A percentile compares a stretch with the other conserved stretches of the same genome.
Conservation (phyloP, 2,797 vertebrate genomes). For the Nasua narica region DNA sequence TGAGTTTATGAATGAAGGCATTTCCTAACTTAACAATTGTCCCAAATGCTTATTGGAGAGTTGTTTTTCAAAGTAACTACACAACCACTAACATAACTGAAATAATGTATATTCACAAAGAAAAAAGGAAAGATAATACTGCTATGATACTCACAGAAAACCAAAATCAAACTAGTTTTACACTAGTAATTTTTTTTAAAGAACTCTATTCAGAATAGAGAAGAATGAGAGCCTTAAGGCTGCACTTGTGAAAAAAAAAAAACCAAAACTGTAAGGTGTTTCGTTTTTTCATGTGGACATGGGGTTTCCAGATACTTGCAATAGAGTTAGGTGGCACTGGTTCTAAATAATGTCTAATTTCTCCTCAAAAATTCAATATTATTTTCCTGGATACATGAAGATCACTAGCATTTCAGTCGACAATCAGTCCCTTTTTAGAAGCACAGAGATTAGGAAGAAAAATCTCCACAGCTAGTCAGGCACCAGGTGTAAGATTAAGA, state of each 20-base stretch:
- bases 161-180: not conserved
- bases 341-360: constrained; percentile 22
- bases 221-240: not conserved
- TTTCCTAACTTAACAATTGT: not conserved
- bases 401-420: not conserved
- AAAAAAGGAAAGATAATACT: not conserved
- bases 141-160: not conserved
- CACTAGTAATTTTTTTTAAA: not conserved
- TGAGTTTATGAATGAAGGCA: constrained; percentile 1
- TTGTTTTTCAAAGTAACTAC: constrained; percentile 13
- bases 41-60: not conserved
- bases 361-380: not conserved
- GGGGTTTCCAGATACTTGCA: not conserved
- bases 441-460: not conserved
- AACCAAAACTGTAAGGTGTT: not conserved
- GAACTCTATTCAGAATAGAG: not conserved
- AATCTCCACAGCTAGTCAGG: not conserved
- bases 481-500: not conserved
- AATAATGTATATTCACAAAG: not conserved
- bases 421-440: not conserved
- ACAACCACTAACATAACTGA: not conserved
- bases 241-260: not conserved
- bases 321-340: not conserved
- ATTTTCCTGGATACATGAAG: not conserved
- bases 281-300: not conserved